Evolutionary conservation across 2,113 vertebrate genomes (phyloP), one percentile per base, ranked within the genome.

Genomic region (Chionis minor): DNA sequence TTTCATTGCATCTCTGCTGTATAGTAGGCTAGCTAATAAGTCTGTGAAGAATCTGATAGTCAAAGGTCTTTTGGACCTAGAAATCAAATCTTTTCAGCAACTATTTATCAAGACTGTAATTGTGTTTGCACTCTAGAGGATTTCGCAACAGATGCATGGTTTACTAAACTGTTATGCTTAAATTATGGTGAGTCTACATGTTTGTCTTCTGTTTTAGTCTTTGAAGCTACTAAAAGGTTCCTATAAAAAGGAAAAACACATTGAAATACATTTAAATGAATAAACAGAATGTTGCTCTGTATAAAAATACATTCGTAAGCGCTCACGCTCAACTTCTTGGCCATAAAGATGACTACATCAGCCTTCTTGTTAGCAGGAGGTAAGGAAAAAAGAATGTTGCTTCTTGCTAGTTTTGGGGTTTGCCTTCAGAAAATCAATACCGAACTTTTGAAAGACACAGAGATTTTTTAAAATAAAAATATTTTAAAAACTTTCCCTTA

Each of bases 1-100:
- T 91, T 81, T 74, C 38, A 24, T 42, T 69, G 22, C 5, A 0
- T 79, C n/a, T 75, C 70, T 94, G 77, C 80, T 59, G 33, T 91
- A 45, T 58, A 77, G 70, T 42, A 94, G 86, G 45, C 85, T 94
- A 91, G 72, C 89, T 90, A 88, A 59, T 90, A 92, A 92, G 61
- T 75, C 83, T 88, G 67, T 95, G 73, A 95, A 88, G 74, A 92
- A 73, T 94, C 78, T 87, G 77, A 90, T 94, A 93, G 95, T 92
- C 88, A 94, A 94, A 63, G 40, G 28, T 61, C 84, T 96, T 96
- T 93, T 86, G 79, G 83, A 75, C 92, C 86, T 73, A 73, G 95
- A 96, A 96, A 93, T 56, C 63, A 87, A 95, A 95, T 96, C 62
- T 96, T 69, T 94, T 97, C 27, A 40, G 78, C 2, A 66, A 56